phyloP scores from a whole-genome alignment of 1,140 invertebrate species.

The Ectropis grisescens region DNA sequence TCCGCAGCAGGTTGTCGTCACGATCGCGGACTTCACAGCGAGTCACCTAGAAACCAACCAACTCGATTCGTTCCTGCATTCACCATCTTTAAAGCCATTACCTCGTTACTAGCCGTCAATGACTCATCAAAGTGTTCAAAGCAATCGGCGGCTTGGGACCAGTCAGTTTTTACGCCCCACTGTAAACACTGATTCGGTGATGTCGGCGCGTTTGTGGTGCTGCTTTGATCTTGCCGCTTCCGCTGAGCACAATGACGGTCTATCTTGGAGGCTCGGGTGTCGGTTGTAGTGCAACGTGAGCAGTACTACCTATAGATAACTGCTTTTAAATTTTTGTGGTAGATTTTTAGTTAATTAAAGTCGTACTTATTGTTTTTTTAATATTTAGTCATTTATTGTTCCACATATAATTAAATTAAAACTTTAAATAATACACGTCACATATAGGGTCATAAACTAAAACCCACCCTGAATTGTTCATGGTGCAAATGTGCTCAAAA shows the following conservation, averaged over 20 bases:
- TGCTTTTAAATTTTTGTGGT: too few species aligned
- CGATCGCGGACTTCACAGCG: too few species aligned
- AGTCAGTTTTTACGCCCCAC: slow-evolving; percentile 26
- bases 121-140: background rate
- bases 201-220: slow-evolving; percentile 8
- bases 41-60: too few species aligned
- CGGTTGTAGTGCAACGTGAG: background rate
- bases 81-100: background rate
- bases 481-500: too few species aligned
- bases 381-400: background rate
- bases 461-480: too few species aligned
- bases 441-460: too few species aligned
- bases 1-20: too few species aligned
- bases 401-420: background rate
- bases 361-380: too few species aligned
- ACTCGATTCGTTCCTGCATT: too few species aligned
- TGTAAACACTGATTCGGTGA: slow-evolving; percentile 27
- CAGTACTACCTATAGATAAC: too few species aligned
- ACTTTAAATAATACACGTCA: too few species aligned
- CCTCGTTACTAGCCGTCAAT: background rate
- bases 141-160: slow-evolving; percentile 15
- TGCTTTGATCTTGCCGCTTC: slow-evolving; percentile 37
- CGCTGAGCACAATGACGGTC: slow-evolving; percentile 19
- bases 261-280: slow-evolving; percentile 8
- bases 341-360: too few species aligned